Conservation (phyloP, 2,888 invertebrate genomes). For the Labia minor region DNA sequence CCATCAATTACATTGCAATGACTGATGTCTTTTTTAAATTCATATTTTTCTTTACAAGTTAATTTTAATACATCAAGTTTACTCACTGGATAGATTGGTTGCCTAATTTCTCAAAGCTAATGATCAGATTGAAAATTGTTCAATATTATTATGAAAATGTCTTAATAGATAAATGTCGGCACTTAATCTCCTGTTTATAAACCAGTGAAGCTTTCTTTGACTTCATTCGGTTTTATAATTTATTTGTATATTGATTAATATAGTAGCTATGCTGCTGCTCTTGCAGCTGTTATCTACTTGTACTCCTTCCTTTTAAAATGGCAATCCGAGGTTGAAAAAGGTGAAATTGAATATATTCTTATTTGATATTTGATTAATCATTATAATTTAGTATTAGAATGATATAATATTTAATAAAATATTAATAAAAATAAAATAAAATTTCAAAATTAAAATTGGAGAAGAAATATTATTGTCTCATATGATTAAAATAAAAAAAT, state of each 20-base stretch:
- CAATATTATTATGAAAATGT: not conserved
- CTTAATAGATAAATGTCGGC: not conserved
- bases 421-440: too few relatives aligned
- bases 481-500: too few relatives aligned
- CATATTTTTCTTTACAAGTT: not conserved
- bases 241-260: not conserved
- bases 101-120: not conserved
- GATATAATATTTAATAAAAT: too few relatives aligned
- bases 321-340: too few relatives aligned
- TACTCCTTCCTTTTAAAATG: too few relatives aligned
- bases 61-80: slow-evolving; percentile 3
- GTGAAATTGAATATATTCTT: too few relatives aligned
- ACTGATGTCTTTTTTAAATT: not conserved
- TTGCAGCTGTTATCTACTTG: too few relatives aligned
- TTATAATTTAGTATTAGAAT: too few relatives aligned
- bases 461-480: too few relatives aligned
- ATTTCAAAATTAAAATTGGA: too few relatives aligned
- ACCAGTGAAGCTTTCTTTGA: not conserved
- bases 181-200: not conserved
- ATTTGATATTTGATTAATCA: too few relatives aligned
- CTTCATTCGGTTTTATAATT: not conserved
- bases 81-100: not conserved
- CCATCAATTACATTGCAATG: not conserved
- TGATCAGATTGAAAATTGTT: slow-evolving; percentile 8
- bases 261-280: too few relatives aligned